phyloP scores from a whole-genome alignment of 2,888 invertebrate species.

The Xanthorhoe spadicearia region DNA sequence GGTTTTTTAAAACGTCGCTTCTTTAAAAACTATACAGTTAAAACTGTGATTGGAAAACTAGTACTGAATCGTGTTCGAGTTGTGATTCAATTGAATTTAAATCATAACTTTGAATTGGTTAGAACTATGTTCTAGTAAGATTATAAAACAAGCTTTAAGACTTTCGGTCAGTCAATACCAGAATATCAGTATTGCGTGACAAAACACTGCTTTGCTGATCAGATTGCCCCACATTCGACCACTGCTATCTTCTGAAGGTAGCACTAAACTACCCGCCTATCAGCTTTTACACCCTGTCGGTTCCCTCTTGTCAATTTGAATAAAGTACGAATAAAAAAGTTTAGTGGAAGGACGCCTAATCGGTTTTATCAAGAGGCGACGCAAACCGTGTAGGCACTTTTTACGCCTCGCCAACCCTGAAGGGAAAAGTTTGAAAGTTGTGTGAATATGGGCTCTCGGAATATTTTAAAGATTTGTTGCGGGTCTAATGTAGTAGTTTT shows the following conservation, averaged over 20 bases:
- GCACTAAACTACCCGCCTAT: constrained; percentile 69
- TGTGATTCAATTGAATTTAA: no score
- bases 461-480: constrained; percentile 16
- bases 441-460: constrained; percentile 33
- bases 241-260: constrained; percentile 57
- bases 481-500: constrained; percentile 20
- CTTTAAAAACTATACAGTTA: no score
- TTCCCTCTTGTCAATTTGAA: constrained; percentile 69
- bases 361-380: constrained; percentile 62
- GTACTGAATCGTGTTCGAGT: no score
- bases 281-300: constrained; percentile 69
- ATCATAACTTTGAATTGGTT: no score
- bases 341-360: constrained; percentile 66
- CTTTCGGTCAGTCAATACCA: background rate
- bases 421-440: constrained; percentile 53
- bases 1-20: no score
- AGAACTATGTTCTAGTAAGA: no score
- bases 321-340: constrained; percentile 72
- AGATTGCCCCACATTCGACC: constrained; percentile 62
- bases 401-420: constrained; percentile 58
- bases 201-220: constrained; percentile 66
- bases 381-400: constrained; percentile 62
- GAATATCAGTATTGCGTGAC: constrained; percentile 25
- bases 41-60: no score
- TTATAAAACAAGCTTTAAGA: background rate